Conservation (phyloP, 2,888 invertebrate genomes). For the Bombylius discolor region DNA sequence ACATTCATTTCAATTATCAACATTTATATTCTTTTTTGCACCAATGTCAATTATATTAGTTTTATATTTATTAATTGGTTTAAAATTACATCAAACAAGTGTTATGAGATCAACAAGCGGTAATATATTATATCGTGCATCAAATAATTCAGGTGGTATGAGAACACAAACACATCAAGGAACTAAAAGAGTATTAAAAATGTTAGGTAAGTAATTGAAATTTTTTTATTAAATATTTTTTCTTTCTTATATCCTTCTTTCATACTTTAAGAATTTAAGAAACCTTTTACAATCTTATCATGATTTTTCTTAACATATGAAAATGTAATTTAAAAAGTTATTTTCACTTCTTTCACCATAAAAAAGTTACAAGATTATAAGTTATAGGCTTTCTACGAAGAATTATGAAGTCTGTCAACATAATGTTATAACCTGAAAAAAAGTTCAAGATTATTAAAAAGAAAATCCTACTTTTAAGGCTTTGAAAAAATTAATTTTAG, state of each 20-base stretch:
- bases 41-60: constrained; percentile 81
- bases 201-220: constrained; percentile 50
- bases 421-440: too few relatives aligned
- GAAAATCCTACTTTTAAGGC: too few relatives aligned
- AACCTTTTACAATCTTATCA: too few relatives aligned
- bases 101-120: constrained; percentile 33
- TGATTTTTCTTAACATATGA: too few relatives aligned
- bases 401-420: too few relatives aligned
- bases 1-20: constrained; percentile 46
- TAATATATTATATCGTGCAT: constrained; percentile 18
- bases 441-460: too few relatives aligned
- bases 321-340: too few relatives aligned
- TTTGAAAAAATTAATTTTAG: too few relatives aligned
- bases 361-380: too few relatives aligned
- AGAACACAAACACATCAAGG: constrained; percentile 42
- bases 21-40: constrained; percentile 69
- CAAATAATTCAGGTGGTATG: constrained; percentile 21
- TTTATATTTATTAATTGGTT: constrained; percentile 61
- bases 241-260: background rate
- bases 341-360: too few relatives aligned
- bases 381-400: too few relatives aligned
- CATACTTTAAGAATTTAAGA: too few relatives aligned
- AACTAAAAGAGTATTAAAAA: constrained; percentile 56
- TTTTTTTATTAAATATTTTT: background rate
- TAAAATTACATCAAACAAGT: constrained; percentile 48